Percentiles rank a stretch among this genome's conserved stretches.
Conservation (phyloP, 2,888 invertebrate species). For the Camponotus fellah region DNA sequence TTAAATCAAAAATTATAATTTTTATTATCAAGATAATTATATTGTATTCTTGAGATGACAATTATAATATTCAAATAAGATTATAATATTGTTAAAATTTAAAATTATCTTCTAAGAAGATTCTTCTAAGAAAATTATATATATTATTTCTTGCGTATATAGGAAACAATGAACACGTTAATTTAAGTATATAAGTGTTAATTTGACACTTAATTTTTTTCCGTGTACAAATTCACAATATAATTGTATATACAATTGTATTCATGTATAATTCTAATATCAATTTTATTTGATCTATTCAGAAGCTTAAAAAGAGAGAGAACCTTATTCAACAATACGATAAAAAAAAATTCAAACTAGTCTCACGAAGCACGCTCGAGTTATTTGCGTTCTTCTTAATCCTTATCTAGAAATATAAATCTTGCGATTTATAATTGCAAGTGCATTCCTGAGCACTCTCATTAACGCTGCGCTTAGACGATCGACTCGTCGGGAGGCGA, state of each 20-base stretch:
- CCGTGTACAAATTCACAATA: neutral
- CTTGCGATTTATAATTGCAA: conserved; percentile 25
- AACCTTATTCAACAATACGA: neutral
- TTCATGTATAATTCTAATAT: neutral
- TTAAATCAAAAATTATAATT: too few species aligned
- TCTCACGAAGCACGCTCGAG: neutral
- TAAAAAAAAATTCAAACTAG: conserved; percentile 19
- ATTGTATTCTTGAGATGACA: too few species aligned
- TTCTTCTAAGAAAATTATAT: too few species aligned
- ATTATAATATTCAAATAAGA: too few species aligned
- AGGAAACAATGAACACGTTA: too few species aligned
- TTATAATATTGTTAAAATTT: too few species aligned
- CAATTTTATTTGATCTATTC: neutral
- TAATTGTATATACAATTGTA: too few species aligned
- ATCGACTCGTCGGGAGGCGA: neutral
- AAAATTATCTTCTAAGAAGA: too few species aligned
- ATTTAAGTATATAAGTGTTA: too few species aligned
- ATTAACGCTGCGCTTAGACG: conserved; percentile 12
- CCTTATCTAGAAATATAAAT: conserved; percentile 10
- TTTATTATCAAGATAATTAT: too few species aligned
- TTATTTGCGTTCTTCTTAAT: conserved; percentile 7
- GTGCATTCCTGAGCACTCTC: conserved; percentile 29
- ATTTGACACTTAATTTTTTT: too few species aligned
- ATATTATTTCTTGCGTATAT: too few species aligned
- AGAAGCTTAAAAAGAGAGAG: neutral